Evolutionary conservation across 2,797 vertebrate genomes (phyloP), one percentile per base, ranked within the genome.

Genomic region (Limosa lapponica): DNA sequence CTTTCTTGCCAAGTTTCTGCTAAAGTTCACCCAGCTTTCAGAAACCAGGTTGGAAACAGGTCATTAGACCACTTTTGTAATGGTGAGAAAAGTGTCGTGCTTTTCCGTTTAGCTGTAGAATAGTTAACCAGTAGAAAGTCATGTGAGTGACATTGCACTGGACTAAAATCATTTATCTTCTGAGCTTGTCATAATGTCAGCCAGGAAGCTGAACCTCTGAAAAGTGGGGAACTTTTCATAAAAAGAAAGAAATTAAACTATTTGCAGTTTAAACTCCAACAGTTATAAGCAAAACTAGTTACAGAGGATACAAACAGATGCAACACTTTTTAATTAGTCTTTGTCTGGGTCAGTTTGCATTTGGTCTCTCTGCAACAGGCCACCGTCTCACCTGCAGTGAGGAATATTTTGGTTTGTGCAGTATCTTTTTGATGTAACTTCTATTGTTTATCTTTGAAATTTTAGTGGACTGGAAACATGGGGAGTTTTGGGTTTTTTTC

Each of bases 161-260:
- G 65, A 95, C 54, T 90, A 49, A 90, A 89, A 90, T 87, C 74
- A 46, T 44, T 72, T 65, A 4, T 52, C 36, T 70, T 66, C 71
- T 82, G 67, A 67, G 55, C 18, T 24, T 8, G 36, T 55, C 59
- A 10, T 87, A 64, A 82, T 64, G 36, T 82, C 73, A 67, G 14
- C 27, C 71, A 77, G 51, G 67, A 77, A 86, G 49, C 28, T 41
- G 71, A 89, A 49, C 32, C 51, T 91, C 57, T 81, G 44, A 57
- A 71, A 86, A 83, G 13, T 18, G 2, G 16, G 24, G 17, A 81
- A n/a, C 8, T 67, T 90, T 87, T 64, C 4, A 2, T 25, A 64
- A 19, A 51, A 59, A 70, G 41, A 54, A 20, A 70, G 55, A 89
- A 91, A 74, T 87, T 57, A 65, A 89, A 77, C 11, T 46, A 6